phyloP scores from a whole-genome alignment of 2,888 invertebrate species.

The Harpagoxenus sublaevis region DNA sequence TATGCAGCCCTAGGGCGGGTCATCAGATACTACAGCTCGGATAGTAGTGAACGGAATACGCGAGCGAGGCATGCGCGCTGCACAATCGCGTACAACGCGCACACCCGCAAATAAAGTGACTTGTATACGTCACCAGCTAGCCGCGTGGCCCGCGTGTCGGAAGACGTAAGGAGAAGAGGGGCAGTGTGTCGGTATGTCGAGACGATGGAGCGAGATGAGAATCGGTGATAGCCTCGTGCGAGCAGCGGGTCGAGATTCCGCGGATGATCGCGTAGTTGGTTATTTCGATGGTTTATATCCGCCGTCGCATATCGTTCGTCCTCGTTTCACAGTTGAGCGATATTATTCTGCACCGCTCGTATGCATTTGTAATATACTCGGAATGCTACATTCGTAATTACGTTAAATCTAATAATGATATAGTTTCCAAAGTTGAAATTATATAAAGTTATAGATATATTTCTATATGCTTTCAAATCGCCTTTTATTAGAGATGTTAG shows the following conservation, averaged over 20 bases:
- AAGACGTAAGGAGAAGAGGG: conserved; percentile 36
- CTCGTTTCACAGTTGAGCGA: not conserved
- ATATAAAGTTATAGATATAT: not conserved
- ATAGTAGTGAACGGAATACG: conserved; percentile 82
- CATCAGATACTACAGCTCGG: conserved; percentile 83
- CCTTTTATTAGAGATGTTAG: not conserved
- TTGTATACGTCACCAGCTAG: conserved; percentile 30
- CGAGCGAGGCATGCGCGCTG: conserved; percentile 69
- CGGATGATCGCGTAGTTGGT: conserved; percentile 12
- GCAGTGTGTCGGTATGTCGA: conserved; percentile 33
- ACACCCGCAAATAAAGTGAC: conserved; percentile 1
- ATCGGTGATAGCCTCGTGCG: not conserved
- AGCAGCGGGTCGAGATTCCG: conserved; percentile 20
- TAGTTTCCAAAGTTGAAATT: not conserved
- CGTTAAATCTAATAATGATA: not conserved
- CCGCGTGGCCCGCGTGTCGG: conserved; percentile 20
- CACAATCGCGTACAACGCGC: conserved; percentile 52
- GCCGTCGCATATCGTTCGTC: not conserved
- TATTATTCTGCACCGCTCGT: not conserved
- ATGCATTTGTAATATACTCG: not conserved
- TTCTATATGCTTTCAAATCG: not conserved
- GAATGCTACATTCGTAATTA: not conserved
- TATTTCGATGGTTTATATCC: conserved; percentile 6
- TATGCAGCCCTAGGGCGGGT: conserved; percentile 85
- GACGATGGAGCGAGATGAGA: conserved; percentile 18